phyloP scores from a whole-genome alignment of 1,140 invertebrate species.

The Anadara kagoshimensis region DNA sequence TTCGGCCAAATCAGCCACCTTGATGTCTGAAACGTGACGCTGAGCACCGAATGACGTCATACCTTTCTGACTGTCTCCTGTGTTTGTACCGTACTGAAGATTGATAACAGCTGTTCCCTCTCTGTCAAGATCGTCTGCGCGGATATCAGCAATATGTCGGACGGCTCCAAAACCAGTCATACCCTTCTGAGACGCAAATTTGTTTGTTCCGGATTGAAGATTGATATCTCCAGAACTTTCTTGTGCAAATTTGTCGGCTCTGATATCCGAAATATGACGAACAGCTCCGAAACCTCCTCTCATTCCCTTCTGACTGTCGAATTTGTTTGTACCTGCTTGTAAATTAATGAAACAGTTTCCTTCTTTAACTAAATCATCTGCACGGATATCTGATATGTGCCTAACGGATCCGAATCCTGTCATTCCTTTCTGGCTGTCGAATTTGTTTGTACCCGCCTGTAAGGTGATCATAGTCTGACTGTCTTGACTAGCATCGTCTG shows the following conservation, averaged over 20 bases:
- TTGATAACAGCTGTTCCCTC: constrained; percentile 74
- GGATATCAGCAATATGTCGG: constrained; percentile 43
- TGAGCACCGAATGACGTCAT: constrained; percentile 41
- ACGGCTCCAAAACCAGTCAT: constrained; percentile 45
- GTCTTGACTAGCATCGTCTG: constrained; percentile 41
- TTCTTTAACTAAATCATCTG: constrained; percentile 42
- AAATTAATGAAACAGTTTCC: constrained; percentile 37
- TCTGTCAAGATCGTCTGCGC: constrained; percentile 76
- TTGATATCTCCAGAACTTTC: constrained; percentile 18
- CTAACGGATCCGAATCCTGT: constrained; percentile 79
- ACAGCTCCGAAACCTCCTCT: constrained; percentile 84
- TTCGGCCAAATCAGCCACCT: constrained; percentile 38
- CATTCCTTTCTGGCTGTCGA: constrained; percentile 92
- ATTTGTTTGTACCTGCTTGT: constrained; percentile 80
- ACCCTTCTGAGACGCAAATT: constrained; percentile 42
- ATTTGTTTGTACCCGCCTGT: constrained; percentile 93
- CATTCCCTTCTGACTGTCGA: constrained; percentile 85
- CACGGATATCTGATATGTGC: constrained; percentile 58
- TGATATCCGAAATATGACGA: constrained; percentile 54
- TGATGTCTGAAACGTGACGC: constrained; percentile 41
- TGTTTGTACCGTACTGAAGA: constrained; percentile 40
- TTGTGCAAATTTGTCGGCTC: constrained; percentile 36
- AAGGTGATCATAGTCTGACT: constrained; percentile 90
- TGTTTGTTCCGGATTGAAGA: constrained; percentile 38
- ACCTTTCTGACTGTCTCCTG: constrained; percentile 31